These are phyloP conservation scores for Brachionus manjavacas DNA, from an alignment of 1,140 invertebrate genomes.

Conservation along the genomic window DNA sequence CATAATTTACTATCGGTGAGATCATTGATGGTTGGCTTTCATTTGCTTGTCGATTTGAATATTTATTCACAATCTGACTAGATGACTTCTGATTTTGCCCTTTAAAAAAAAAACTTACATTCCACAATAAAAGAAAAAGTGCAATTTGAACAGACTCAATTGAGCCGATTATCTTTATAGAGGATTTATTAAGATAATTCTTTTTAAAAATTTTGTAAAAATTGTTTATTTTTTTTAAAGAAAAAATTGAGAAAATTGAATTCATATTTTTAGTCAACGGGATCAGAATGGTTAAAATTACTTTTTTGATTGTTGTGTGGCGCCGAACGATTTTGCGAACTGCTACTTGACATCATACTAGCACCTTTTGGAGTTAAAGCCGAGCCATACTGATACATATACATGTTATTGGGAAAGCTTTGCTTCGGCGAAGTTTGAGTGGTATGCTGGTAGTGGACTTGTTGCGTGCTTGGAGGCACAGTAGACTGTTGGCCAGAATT, in stretches of 20 bases:
- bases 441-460: background rate
- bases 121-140: background rate
- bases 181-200: background rate
- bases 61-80: constrained; percentile 13
- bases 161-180: no score
- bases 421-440: background rate
- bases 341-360: background rate
- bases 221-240: background rate
- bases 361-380: constrained; percentile 4
- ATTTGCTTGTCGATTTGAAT: constrained; percentile 3
- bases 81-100: background rate
- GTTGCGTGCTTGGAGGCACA: background rate
- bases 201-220: background rate
- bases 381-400: background rate
- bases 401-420: background rate
- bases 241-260: background rate
- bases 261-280: background rate
- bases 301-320: background rate
- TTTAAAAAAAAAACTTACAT: background rate
- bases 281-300: background rate
- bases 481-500: background rate
- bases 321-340: background rate
- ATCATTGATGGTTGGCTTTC: constrained; percentile 6
- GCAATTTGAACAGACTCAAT: background rate
- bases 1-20: background rate